Base-by-base conservation (phyloP, 1,140 invertebrate species). In the Anoplolepis gracilipes region DNA sequence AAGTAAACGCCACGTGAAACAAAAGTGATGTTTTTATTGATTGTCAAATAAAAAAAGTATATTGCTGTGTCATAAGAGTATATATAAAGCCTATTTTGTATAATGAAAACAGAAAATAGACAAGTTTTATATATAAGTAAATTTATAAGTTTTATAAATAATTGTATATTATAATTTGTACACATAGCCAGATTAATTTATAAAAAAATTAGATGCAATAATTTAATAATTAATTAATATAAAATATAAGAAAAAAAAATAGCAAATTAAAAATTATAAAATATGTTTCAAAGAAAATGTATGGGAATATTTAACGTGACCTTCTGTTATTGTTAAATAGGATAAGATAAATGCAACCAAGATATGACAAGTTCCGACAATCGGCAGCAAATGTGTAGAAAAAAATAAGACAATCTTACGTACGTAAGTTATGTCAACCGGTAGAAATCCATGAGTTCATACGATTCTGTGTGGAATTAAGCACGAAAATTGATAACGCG, bases 371-470 rank as follows among this genome's bases (percentile, higher is more conserved):
- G 10, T 42, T 46, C 11, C 42, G 25, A 64, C 25, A 42, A 64
- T 33, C 22, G 49, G 2, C 13, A 53, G n/a, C 1, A n/a, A 55
- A 25, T 19, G 4, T 49, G 30, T 22, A 39, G 30, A 11, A 8
- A 7, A 55, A 25, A 46, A 76, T 28, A 10, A 85, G 86, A 88
- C 62, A 81, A 67, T 11, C 64, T 91, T 91, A 87, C 46, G 22
- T 91, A 91, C 90, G 42, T 36, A 36, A 36, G 6, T 36, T 36
- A 1, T 6, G 22, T 33, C 42, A 10, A 16, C 25, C 5, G 67
- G 62, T 84, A 69, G 16, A 59, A 33, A 87, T 88, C 73, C 53
- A 8, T 0, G 25, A 72, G n/a, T 62, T 87, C 19, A 85, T 13
- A 25, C 25, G 19, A 33, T 49, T 67, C 22, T 81, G 76, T 61